Evolutionary conservation across 2,797 vertebrate species (phyloP), one percentile per base, ranked within the genome.

Genomic region (Coregonus sp.): DNA sequence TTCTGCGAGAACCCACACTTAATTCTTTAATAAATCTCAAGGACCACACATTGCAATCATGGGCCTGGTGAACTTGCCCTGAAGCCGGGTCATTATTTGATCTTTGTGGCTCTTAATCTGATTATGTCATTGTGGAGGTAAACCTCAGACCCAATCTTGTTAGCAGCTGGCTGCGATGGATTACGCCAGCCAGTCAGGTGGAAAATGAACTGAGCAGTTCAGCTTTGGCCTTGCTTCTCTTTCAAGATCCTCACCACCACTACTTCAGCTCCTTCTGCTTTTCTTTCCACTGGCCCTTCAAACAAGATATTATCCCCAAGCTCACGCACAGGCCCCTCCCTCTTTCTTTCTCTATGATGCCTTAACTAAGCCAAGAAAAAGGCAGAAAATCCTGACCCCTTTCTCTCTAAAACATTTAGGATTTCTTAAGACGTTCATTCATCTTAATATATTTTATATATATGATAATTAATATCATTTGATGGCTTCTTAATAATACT

Each of bases 61-160:
- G 97, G 96, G 95, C 94, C 94, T 95, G 93, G 95, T 98, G 97
- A 98, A 98, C 96, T 98, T 98, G 97, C 97, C 97, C 96, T 94
- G 97, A 97, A 97, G 96, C 96, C 94, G 95, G 97, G 96, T 98
- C 97, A 97, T 98, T 98, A 98, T 99, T 98, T 99, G 98, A 99
- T 99, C 98, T 98, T 97, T 98, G 97, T 98, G 96, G 95, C 96
- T 99, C 96, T 97, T 98, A 99, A 99, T 99, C 98, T 99, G 98
- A 99, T 99, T 99, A 99, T 97, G 96, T 97, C 97, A 98, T 98
- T 99, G 98, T 99, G 97, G 95, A 97, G 97, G 97, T 99, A 98
- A 99, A 99, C 97, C 98, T 98, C 97, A 99, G 97, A 98, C 96
- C 96, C 97, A 99, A 98, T 99, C 98, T 99, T 99, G 98, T 99